Conservation (phyloP, 2,888 invertebrate genomes). For the Julus scandinavius region DNA sequence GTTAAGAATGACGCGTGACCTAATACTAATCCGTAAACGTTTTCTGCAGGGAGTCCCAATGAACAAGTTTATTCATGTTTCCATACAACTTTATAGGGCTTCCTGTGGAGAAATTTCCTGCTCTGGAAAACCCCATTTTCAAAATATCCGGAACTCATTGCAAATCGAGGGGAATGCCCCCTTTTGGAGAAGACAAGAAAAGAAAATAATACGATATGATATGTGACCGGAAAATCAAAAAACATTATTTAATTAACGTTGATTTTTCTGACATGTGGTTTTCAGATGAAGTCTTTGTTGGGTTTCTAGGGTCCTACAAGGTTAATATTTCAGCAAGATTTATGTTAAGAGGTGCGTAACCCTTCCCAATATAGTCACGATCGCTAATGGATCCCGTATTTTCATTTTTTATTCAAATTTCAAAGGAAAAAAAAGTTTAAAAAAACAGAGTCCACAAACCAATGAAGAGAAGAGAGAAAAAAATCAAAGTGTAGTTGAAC, state of each 20-base stretch:
- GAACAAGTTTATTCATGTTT: not conserved
- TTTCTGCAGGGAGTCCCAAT: not conserved
- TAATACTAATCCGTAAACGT: not conserved
- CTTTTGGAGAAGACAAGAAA: not conserved
- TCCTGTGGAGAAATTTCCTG: not conserved
- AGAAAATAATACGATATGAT: not conserved
- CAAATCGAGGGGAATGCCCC: not conserved
- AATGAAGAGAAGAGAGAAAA: not conserved
- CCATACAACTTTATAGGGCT: not conserved
- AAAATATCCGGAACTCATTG: not conserved
- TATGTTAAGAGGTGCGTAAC: conserved; percentile 34
- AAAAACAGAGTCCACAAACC: not conserved
- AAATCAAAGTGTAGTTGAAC: not conserved
- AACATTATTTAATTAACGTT: not conserved
- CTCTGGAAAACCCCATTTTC: not conserved
- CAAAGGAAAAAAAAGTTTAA: too few species aligned
- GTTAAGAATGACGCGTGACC: not conserved
- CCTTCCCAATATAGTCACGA: not conserved
- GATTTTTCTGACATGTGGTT: not conserved
- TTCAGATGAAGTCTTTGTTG: not conserved
- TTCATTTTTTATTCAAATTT: too few species aligned
- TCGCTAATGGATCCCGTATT: not conserved
- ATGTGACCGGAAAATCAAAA: not conserved
- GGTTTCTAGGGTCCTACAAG: not conserved
- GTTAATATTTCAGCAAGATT: not conserved